Evolutionary conservation across 2,797 vertebrate genomes (phyloP).

Genomic region (Erpetoichthys calabaricus): DNA sequence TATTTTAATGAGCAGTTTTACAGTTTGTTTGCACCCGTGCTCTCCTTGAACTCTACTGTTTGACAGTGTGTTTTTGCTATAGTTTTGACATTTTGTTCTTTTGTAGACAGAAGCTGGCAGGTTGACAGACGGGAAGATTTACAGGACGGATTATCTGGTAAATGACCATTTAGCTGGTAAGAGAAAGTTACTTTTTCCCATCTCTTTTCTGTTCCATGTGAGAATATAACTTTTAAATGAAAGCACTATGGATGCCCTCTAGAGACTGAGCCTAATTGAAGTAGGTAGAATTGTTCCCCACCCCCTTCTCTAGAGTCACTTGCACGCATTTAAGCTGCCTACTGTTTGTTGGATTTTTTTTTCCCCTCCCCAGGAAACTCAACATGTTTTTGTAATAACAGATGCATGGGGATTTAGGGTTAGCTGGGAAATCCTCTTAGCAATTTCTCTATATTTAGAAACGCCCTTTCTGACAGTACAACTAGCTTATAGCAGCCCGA

Average conservation of each 20-base stretch:
- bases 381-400: slow-evolving; percentile 12
- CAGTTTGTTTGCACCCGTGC: not conserved
- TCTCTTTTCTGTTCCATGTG: slow-evolving; percentile 14
- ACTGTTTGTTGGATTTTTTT: not conserved
- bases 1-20: not conserved
- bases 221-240: slow-evolving; percentile 3
- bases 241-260: not conserved
- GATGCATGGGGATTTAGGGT: slow-evolving; percentile 26
- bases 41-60: not conserved
- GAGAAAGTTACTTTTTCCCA: slow-evolving; percentile 21
- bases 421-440: slow-evolving; percentile 49
- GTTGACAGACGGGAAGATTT: slow-evolving; percentile 82
- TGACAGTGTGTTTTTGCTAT: not conserved
- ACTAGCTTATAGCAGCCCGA: not conserved
- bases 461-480: no score
- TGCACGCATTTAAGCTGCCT: not conserved
- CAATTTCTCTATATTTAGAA: slow-evolving; percentile 7
- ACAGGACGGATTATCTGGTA: slow-evolving; percentile 99
- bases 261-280: not conserved
- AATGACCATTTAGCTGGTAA: slow-evolving; percentile 99
- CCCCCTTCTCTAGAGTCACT: no score
- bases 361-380: not conserved
- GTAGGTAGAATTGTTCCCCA: no score
- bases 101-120: slow-evolving; percentile 92
- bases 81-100: slow-evolving; percentile 4